A percentile compares a stretch with the other conserved stretches of the same genome.
Conservation (phyloP, 2,113 vertebrate genomes). For the Pachypanchax playfairii region DNA sequence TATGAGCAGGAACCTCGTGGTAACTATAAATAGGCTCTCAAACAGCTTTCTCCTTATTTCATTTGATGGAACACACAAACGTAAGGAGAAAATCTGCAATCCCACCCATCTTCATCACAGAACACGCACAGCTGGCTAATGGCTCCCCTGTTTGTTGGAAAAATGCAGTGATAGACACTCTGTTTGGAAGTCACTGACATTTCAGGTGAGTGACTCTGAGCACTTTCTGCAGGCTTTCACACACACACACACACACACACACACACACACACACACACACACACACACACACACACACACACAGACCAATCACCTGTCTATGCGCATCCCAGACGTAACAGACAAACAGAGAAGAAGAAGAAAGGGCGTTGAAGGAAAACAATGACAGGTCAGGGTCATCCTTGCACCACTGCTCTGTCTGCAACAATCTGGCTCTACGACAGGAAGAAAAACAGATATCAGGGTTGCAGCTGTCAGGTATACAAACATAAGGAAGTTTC, state of each 20-base stretch:
- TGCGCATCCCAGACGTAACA: conserved; percentile 47
- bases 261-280: neutral
- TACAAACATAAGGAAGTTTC: conserved; percentile 47
- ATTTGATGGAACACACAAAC: neutral
- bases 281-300: neutral
- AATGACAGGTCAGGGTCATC: conserved; percentile 72
- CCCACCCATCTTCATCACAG: conserved; percentile 15
- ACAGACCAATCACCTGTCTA: conserved; percentile 39
- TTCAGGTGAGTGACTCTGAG: conserved; percentile 64
- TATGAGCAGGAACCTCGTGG: neutral
- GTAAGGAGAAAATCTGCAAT: conserved; percentile 10
- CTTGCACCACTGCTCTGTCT: conserved; percentile 54
- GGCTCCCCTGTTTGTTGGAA: conserved; percentile 56
- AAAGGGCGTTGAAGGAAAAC: conserved; percentile 52
- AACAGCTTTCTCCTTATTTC: neutral
- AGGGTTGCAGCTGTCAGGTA: conserved; percentile 31
- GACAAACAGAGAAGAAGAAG: conserved; percentile 25
- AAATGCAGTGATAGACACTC: conserved; percentile 53
- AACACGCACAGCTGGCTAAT: conserved; percentile 39
- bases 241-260: neutral
- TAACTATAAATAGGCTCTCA: neutral
- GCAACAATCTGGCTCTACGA: conserved; percentile 47
- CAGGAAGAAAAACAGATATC: conserved; percentile 51
- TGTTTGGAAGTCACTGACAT: conserved; percentile 63
- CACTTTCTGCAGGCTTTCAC: conserved; percentile 56